phyloP scores from a whole-genome alignment of 2,113 vertebrate species.

The Seriola rivoliana region DNA sequence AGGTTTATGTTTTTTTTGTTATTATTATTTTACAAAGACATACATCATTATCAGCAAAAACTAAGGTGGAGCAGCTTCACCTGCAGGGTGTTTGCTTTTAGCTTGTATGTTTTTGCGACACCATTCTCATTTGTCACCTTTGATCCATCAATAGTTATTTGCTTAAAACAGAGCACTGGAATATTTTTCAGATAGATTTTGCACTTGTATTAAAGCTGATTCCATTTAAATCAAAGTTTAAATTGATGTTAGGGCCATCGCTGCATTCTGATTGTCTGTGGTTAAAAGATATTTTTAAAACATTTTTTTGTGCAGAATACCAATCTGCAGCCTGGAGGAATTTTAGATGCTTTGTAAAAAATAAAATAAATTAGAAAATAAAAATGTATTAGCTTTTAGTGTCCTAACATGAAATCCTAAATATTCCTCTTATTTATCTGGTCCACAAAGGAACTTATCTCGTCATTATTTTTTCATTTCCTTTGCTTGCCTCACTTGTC shows the following conservation, averaged over 20 bases:
- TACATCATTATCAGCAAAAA: conserved; percentile 62
- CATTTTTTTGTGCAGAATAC: background rate
- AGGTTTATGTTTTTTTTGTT: conserved; percentile 34
- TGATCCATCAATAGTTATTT: conserved; percentile 58
- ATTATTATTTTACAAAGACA: conserved; percentile 50
- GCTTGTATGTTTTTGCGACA: conserved; percentile 7
- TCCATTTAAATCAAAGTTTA: conserved; percentile 23
- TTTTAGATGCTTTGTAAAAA: conserved; percentile 21
- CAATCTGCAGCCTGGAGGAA: conserved; percentile 9
- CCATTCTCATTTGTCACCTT: conserved; percentile 58
- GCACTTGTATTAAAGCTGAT: background rate
- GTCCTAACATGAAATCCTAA: conserved; percentile 38
- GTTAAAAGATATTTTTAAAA: conserved; percentile 5
- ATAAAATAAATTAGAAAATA: conserved; percentile 16
- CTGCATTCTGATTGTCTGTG: background rate
- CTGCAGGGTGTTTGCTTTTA: conserved; percentile 29
- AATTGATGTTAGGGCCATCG: conserved; percentile 3
- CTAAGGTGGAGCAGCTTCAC: conserved; percentile 47
- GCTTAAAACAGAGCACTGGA: conserved; percentile 35
- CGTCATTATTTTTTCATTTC: conserved; percentile 62
- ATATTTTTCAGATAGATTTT: conserved; percentile 29
- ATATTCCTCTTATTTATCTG: conserved; percentile 62
- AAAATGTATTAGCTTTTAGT: conserved; percentile 46
- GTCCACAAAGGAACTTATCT: conserved; percentile 51
- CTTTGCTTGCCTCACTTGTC: conserved; percentile 57